Base-by-base conservation (phyloP, 2,113 vertebrate genomes). In the Sula dactylatra region DNA sequence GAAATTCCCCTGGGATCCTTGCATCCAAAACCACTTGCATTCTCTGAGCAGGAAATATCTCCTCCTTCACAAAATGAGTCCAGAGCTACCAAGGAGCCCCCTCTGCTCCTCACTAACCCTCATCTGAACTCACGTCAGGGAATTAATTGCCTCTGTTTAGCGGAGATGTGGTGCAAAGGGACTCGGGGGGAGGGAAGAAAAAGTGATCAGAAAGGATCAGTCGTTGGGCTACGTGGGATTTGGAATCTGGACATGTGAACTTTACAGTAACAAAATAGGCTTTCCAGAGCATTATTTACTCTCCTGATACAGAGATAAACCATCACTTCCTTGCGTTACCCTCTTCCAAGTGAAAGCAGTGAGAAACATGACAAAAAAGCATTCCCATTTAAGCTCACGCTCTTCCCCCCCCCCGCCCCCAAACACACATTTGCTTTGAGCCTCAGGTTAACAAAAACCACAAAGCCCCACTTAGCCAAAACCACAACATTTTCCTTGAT, bases 401-500 rank as follows among this genome's bases (percentile, higher is more conserved):
- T 73, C 73, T 71, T 61, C 50, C 1, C 4, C 18, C 26, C 34
- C 27, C 40, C 72, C 67, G 26, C 16, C 71, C 81, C 32, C 82
- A 94, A 88, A 74, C 44, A 91, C 29, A 62, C 82, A 86, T 88
- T 96, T 78, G 85, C 88, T 96, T 95, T 94, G 79, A 95, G 97
- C 95, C 91, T 95, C 94, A 88, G 84, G 94, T 96, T 95, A 96
- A 95, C 82, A 93, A 95, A 96, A 96, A 82, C 93, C 96, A 86
- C 97, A 97, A 71, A 95, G 64, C 58, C 91, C 94, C 84, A 87
- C 84, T 96, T 94, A 72, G 91, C 95, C 94, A 95, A 97, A 97
- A 85, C 95, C 95, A 96, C 95, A 96, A 89, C 91, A 49, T 91
- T 97, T 95, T 94, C 91, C 93, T 95, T 95, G 94, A 95, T 95